Evolutionary conservation across 1,140 invertebrate species (phyloP), one percentile per base, ranked within the genome.

Genomic region (Drosophila bocqueti): DNA sequence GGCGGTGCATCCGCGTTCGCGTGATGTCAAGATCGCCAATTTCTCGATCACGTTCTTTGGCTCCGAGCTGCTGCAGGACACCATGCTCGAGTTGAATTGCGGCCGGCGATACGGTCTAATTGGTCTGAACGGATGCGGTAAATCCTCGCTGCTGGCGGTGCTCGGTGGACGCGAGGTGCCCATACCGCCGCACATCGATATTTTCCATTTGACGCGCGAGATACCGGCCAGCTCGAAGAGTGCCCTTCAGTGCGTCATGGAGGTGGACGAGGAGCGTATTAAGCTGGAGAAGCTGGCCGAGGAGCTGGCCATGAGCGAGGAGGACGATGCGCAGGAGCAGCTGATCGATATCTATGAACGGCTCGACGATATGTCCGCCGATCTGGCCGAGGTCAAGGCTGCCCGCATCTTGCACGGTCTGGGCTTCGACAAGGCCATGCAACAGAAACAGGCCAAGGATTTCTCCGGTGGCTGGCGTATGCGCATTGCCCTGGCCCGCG

Each of bases 1-100:
- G 61, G 98, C 97, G 3, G 97, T 99, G 4, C 98, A 99, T 94
- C 97, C 98, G 11, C 96, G 98, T 75, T 98, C 98, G 72, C 95
- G 99, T 71, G 99, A 99, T 93, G 95, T 99, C 34, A 99, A 99
- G 93, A 98, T 99, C 86, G 97, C 97, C 60, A 99, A 98, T 92
- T 97, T 99, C 91, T 99, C 98, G 40, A 98, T 99, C 59, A 99
- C 98, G 54, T 99, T 99, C 93, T 99, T 99, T 93, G 99, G 99
- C 52, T 95, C 96, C 83, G 99, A 99, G 94, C 94, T 99, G 65
- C 94, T 99, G 54, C 96, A 97, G 91, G 99, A 99, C 93, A 99
- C 99, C 1, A 96, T 97, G 93, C 94, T 99, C 1, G 99, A 99
- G 93, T 95, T 99, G 85, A 99, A 99, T 94, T 99, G 98, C 93